Evolutionary conservation across 1,140 invertebrate genomes (phyloP), one percentile per base, ranked within the genome.

Genomic region (Drosophila persimilis): DNA sequence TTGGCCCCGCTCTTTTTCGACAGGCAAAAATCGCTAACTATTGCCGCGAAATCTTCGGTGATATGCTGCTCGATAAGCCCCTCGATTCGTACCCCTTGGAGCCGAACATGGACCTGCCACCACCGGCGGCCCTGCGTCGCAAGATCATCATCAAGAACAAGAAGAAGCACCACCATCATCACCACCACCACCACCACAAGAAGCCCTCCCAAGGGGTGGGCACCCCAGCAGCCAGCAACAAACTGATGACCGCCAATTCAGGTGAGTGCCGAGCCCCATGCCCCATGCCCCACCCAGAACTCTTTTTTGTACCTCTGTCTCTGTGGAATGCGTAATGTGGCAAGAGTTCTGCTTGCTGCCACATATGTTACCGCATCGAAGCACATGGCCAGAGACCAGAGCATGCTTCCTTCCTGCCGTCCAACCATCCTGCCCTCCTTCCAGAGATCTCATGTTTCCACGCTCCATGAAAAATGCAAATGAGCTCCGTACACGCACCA

Each of bases 81-180:
- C 91, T 99, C 55, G 97, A 98, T 53, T 95, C 94, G 61, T 95
- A 97, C 92, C 96, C 96, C 77, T 95, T 99, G 91, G 93, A 94
- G 83, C 92, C 94, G 80, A 97, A 96, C 88, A 92, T 95, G 67
- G 94, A 96, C 50, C 92, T 99, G 58, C 98, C 98, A 15, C 96
- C 97, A 24, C 98, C 98, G 0, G 94, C 95, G 6, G 85, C 95
- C 46, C 90, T 99, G 24, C 96, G 95, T 79, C 93, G 96, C 60
- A 99, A 98, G 92, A 99, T 99, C 63, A 97, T 99, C 56, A 98
- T 99, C 62, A 99, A 99, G 92, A 99, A 99, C 90, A 99, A 99
- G 92, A 99, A 99, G 92, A 98, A 98, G 91, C 97, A 98, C 91
- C 95, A 96, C 83, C 96, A 97, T 69, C 95, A 97, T 90, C 95